Evolutionary conservation across 2,113 vertebrate species (phyloP).

Genomic region (Ceratotherium simum): DNA sequence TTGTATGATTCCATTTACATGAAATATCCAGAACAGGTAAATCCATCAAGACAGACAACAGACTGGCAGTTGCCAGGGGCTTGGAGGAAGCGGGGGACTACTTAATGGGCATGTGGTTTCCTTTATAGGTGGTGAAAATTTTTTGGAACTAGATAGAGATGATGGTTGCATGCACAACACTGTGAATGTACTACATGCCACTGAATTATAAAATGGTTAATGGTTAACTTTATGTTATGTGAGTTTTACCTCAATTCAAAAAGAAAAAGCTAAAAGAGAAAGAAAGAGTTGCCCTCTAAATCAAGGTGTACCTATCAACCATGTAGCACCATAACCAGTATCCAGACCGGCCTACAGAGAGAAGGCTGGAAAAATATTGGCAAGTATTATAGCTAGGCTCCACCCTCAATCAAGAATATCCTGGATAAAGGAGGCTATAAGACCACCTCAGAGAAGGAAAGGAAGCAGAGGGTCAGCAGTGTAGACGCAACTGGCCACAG

Average conservation of each 20-base stretch:
- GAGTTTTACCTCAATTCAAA: background rate
- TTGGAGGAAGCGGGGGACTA: too few species aligned
- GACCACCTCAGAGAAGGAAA: background rate
- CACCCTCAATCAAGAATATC: background rate
- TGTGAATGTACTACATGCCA: background rate
- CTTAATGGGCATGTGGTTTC: background rate
- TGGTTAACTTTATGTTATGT: background rate
- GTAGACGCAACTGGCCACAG: background rate
- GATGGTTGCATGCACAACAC: too few species aligned
- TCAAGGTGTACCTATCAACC: background rate
- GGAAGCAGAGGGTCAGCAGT: background rate
- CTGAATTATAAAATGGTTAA: background rate
- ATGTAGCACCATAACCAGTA: background rate
- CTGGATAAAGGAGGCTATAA: background rate
- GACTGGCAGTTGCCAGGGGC: background rate
- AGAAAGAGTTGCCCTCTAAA: background rate
- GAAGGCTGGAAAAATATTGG: background rate
- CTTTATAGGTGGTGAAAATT: background rate
- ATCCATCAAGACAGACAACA: background rate
- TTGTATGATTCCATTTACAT: background rate
- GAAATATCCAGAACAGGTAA: background rate
- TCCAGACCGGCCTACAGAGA: background rate
- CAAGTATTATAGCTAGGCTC: background rate
- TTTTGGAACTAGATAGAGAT: background rate
- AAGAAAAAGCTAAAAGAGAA: background rate